A percentile compares a stretch with the other conserved stretches of the same genome.
These are phyloP conservation scores for Siniperca scherzeri DNA, from an alignment of 2,797 vertebrate genomes.

Conservation along the genomic window DNA sequence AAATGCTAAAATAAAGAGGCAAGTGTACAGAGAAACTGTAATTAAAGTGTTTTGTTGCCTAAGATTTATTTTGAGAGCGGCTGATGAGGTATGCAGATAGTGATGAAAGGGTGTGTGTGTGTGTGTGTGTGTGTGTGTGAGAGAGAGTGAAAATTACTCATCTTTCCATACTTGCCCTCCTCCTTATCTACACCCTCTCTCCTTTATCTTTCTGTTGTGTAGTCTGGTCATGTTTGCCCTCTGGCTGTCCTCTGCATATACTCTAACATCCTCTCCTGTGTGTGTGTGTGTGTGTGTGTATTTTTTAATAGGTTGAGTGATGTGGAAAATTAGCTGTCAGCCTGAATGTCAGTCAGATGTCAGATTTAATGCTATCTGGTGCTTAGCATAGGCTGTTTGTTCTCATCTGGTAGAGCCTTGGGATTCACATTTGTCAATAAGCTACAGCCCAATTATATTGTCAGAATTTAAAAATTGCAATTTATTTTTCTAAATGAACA, in stretches of 20 bases:
- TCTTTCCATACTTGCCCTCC: conserved; percentile 5
- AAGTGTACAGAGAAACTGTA: not conserved
- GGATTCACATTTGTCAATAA: conserved; percentile 6
- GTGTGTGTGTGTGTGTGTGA: not conserved
- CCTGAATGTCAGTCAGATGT: conserved; percentile 41
- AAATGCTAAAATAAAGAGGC: not conserved
- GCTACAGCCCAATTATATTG: not conserved
- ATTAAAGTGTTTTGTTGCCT: conserved; percentile 11
- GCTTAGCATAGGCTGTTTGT: not conserved
- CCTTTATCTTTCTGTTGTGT: conserved; percentile 30
- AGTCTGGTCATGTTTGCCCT: conserved; percentile 61
- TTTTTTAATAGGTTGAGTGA: conserved; percentile 38
- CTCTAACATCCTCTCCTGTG: conserved; percentile 12
- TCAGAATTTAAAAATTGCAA: not conserved
- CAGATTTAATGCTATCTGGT: conserved; percentile 7
- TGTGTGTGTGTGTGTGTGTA: conserved; percentile 14
- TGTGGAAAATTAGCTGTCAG: conserved; percentile 63
- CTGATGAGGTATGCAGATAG: conserved; percentile 8
- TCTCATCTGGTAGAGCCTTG: not conserved
- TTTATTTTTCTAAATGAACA: not conserved
- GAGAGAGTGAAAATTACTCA: not conserved
- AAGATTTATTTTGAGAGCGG: conserved; percentile 15
- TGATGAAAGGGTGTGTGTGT: conserved; percentile 29
- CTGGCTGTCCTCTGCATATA: conserved; percentile 37
- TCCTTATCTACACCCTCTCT: not conserved